Base-by-base conservation (phyloP, 2,113 vertebrate genomes). In the Cyprinodon brontotheroides region DNA sequence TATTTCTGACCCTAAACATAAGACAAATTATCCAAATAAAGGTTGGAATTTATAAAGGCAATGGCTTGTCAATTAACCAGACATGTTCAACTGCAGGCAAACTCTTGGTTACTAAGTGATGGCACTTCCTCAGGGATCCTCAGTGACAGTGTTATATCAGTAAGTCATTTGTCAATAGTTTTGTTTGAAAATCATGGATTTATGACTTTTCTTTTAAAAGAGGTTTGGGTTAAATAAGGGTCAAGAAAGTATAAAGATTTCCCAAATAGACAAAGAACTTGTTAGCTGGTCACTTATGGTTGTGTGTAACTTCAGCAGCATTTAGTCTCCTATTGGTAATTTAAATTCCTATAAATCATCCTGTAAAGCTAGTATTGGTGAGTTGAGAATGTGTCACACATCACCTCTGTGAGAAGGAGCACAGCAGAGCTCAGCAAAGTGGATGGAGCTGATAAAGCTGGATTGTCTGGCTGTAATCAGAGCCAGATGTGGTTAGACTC, bases 161-260 rank as follows among this genome's bases (percentile, higher is more conserved):
- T 93, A 93, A 89, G 78, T 82, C 82, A 90, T 92, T 94, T 69
- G 90, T 94, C 82, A 90, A 86, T 86, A 75, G 87, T 81, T 85
- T 72, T 92, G 90, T 95, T 93, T 95, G 91, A 94, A 93, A 93
- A 89, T 82, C 82, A 86, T 82, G 86, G 88, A 94, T 95, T 94
- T 92, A 94, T 92, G 87, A 78, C 86, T 82, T 81, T 92, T 89
- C 86, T 89, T 77, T 80, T 81, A 70, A 77, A 78, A 75, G 10
- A 81, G 60, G 71, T 48, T 74, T 68, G 29, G 47, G 77, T 68
- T 84, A 80, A 86, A 84, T 70, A 85, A 74, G 14, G 20, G 60
- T 57, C 5, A 40, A 14, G 61, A 61, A 37, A 45, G 68, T 67
- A 84, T 70, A 53, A 81, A 63, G 59, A 40, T 77, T 77, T 53